These are phyloP conservation scores for Gastrophryne carolinensis DNA, from an alignment of 2,797 vertebrate genomes.

Conservation along the genomic window DNA sequence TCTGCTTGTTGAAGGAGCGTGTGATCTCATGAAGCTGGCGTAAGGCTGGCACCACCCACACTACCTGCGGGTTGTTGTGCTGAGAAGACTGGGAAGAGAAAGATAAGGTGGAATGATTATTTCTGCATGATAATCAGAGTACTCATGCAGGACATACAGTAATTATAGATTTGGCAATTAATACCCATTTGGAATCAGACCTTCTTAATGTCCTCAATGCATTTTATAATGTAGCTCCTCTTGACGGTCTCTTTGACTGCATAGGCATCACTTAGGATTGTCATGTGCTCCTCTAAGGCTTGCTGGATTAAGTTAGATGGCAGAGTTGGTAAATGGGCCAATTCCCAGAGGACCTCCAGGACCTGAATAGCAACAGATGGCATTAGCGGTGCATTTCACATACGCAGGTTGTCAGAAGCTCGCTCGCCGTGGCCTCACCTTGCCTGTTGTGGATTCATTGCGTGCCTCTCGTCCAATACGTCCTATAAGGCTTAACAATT, in stretches of 20 bases:
- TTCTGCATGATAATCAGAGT: no score
- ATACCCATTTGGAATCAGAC: no score
- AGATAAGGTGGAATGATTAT: neutral
- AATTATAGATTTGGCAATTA: no score
- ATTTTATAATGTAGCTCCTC: slow-evolving; percentile 96
- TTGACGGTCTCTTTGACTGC: slow-evolving; percentile 94
- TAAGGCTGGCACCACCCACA: slow-evolving; percentile 97
- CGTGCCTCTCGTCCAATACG: slow-evolving; percentile 94
- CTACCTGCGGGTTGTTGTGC: slow-evolving; percentile 89
- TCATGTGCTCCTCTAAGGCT: slow-evolving; percentile 93
- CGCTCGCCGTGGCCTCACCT: slow-evolving; percentile 67
- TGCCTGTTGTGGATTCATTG: slow-evolving; percentile 92
- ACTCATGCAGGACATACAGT: no score
- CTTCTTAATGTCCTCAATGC: slow-evolving; percentile 98
- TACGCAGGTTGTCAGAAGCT: neutral
- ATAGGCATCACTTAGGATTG: slow-evolving; percentile 95
- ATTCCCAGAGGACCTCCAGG: slow-evolving; percentile 94
- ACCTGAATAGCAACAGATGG: slow-evolving; percentile 71
- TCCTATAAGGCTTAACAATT: slow-evolving; percentile 93
- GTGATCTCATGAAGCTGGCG: slow-evolving; percentile 98
- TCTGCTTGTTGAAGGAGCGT: slow-evolving; percentile 97
- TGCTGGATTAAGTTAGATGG: slow-evolving; percentile 92
- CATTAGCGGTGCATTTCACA: neutral
- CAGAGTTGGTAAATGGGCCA: slow-evolving; percentile 92
- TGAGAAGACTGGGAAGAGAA: slow-evolving; percentile 81